Evolutionary conservation across 2,797 vertebrate species (phyloP).

Genomic region (Pelobates cultripes): DNA sequence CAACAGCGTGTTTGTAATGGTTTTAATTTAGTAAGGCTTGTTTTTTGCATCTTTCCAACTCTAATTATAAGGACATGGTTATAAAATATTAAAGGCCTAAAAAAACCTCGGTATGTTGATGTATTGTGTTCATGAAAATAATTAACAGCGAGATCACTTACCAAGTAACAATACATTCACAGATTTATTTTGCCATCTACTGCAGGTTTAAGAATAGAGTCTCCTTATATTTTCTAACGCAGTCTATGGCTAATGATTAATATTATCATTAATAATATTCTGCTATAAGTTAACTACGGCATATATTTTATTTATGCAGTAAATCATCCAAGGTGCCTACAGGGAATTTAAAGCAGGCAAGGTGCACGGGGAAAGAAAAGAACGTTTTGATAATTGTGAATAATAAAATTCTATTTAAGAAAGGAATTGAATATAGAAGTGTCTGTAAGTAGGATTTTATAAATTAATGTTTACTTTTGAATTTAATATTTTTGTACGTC

Average conservation of each 20-base stretch:
- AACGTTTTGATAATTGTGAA: no score
- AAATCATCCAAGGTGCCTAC: no score
- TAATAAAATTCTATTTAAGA: no score
- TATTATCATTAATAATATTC: neutral
- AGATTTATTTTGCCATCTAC: neutral
- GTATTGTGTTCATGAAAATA: neutral
- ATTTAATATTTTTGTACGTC: no score
- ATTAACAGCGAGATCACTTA: conserved; percentile 12
- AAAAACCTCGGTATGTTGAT: neutral
- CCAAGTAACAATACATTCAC: neutral
- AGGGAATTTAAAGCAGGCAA: no score
- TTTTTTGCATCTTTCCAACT: conserved; percentile 7
- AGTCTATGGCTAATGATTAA: neutral
- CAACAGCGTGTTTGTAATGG: neutral
- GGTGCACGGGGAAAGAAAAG: no score
- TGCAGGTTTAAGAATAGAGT: neutral
- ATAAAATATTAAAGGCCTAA: conserved; percentile 9
- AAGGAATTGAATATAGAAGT: no score
- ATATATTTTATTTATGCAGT: no score
- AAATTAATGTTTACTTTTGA: no score
- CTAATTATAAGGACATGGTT: neutral
- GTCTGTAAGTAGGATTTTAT: no score
- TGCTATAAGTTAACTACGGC: neutral
- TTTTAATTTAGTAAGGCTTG: conserved; percentile 14
- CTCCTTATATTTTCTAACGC: neutral